Conservation (phyloP, 2,113 vertebrate species). For the Tricholaema leucomelas region DNA sequence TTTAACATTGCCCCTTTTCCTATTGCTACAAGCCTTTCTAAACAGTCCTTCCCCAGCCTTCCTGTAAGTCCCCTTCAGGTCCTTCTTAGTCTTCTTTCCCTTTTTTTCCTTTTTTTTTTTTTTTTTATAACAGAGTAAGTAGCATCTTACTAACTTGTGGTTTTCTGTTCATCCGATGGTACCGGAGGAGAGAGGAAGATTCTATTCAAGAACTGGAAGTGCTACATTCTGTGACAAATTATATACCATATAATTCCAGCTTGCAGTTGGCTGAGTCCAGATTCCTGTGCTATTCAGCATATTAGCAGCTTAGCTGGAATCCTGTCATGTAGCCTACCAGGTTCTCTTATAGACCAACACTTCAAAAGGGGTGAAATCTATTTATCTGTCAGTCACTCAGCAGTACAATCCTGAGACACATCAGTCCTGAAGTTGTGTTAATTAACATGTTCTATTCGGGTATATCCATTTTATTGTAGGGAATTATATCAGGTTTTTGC, state of each 20-base stretch:
- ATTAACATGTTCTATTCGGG: conserved; percentile 1
- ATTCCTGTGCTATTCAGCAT: conserved; percentile 6
- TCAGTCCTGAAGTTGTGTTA: not conserved
- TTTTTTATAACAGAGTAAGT: not conserved
- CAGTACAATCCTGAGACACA: not conserved
- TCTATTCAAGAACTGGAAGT: not conserved
- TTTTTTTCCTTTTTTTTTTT: not conserved
- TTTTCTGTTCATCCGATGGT: not conserved
- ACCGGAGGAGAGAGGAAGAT: not conserved
- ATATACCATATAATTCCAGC: not conserved
- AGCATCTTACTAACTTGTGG: not conserved
- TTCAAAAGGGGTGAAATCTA: conserved; percentile 13
- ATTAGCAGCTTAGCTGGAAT: conserved; percentile 54
- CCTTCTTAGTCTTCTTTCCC: not conserved
- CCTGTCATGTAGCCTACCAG: conserved; percentile 9
- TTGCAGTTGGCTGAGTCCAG: not conserved
- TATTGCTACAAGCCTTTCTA: no score
- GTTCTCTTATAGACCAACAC: not conserved
- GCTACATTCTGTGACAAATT: conserved; percentile 30
- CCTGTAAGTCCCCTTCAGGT: no score
- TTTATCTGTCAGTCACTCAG: not conserved
- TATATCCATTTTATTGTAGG: not conserved
- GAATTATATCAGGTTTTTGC: not conserved
- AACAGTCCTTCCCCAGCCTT: no score
- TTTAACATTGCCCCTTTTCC: no score